Evolutionary conservation across 1,140 invertebrate genomes (phyloP).

Genomic region (Polypedilum pembai): DNA sequence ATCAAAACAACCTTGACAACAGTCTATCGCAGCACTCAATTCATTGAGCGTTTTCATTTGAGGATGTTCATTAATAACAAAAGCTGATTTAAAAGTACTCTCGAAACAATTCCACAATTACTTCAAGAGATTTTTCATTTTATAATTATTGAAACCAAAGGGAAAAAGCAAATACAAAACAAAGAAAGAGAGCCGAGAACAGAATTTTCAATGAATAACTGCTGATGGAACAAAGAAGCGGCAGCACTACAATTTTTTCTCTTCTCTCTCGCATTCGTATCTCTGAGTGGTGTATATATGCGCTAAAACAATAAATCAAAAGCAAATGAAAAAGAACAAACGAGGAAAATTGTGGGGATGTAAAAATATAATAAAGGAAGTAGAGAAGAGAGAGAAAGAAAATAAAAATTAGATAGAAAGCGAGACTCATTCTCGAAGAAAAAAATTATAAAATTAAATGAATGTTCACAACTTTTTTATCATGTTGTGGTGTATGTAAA

Average conservation of each 20-base stretch:
- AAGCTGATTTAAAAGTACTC: background rate
- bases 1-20: background rate
- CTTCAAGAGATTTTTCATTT: background rate
- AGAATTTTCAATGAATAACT: too few relatives aligned
- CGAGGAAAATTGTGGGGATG: slow-evolving; percentile 2
- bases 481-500: background rate
- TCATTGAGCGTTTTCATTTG: background rate
- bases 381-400: too few relatives aligned
- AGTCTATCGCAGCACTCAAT: background rate
- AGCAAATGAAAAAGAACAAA: slow-evolving; percentile 13
- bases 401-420: slow-evolving; percentile 1
- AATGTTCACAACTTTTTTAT: background rate
- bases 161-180: background rate
- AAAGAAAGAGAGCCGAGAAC: too few relatives aligned
- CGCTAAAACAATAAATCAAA: slow-evolving; percentile 1
- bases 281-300: too few relatives aligned
- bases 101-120: background rate
- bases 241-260: too few relatives aligned
- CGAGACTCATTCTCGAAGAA: background rate
- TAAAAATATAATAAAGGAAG: too few relatives aligned
- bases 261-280: too few relatives aligned
- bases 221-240: too few relatives aligned
- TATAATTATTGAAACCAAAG: background rate
- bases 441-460: background rate
- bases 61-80: background rate